A percentile compares a stretch with the other conserved stretches of the same genome.
Evolutionary conservation across 2,113 vertebrate genomes (phyloP).

Genomic region (Clarias macrocephalus): DNA sequence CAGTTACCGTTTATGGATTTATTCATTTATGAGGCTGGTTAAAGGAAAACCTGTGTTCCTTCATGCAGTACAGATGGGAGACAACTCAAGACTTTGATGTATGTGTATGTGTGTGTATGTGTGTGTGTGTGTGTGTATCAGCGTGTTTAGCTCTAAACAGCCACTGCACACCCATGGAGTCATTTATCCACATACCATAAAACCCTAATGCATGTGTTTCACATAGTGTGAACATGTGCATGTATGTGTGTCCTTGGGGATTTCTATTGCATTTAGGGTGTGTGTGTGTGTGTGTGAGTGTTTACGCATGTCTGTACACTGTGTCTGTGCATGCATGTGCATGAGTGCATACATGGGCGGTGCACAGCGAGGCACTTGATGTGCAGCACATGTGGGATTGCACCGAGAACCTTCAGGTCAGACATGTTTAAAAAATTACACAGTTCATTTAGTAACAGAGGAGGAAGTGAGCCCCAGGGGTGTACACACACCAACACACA

Average conservation of each 20-base stretch:
- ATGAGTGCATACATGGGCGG: slow-evolving; percentile 45
- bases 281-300: slow-evolving; percentile 1
- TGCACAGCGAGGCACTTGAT: slow-evolving; percentile 46
- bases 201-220: background rate
- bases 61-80: background rate
- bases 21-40: background rate
- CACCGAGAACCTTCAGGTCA: slow-evolving; percentile 49
- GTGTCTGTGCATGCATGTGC: slow-evolving; percentile 10
- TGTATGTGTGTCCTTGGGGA: background rate
- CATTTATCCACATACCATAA: slow-evolving; percentile 6
- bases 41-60: slow-evolving; percentile 9
- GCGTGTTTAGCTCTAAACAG: slow-evolving; percentile 45
- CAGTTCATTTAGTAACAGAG: slow-evolving; percentile 50
- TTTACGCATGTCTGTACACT: background rate
- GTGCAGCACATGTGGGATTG: slow-evolving; percentile 55
- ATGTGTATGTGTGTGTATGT: background rate
- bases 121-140: slow-evolving; percentile 49
- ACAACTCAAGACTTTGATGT: slow-evolving; percentile 9
- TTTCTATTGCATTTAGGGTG: background rate
- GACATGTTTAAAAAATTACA: slow-evolving; percentile 56
- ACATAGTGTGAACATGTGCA: slow-evolving; percentile 4
- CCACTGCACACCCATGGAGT: slow-evolving; percentile 20
- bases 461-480: slow-evolving; percentile 52
- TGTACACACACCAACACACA: background rate
- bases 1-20: background rate